Evolutionary conservation across 92 coral and sea anemone species (phyloP), one percentile per base, ranked within the genome.

Genomic region (Meandrina meandrites): DNA sequence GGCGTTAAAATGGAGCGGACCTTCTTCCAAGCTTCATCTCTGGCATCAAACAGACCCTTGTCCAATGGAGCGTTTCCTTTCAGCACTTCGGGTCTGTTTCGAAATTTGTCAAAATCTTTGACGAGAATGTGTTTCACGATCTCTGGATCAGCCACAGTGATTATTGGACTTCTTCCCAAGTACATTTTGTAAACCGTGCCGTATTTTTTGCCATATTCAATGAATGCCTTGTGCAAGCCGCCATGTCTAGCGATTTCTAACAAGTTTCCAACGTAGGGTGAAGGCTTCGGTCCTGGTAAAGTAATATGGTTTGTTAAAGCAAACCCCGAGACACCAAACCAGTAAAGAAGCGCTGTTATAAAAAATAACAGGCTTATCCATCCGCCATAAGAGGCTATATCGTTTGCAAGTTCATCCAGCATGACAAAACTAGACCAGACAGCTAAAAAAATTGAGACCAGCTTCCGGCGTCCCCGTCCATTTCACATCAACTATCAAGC

Each of bases 231-330:
- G 15, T 92, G 95, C 81, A 90, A 27, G 71, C 95, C 95, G 73
- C 95, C 93, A 60, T 90, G 75, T 82, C 81, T 69, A 11, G 58
- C 32, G 30, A 90, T 81, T 30, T 92, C 93, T 0, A 66, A 79
- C 28, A 92, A 70, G 82, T 92, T 92, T 9, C 95, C 95, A 8
- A 92, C 36, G 86, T 87, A 92, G 21, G 95, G 95, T 91, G 90
- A 90, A 0, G 95, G 93, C 69, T 88, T 88, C 4, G 93, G 91
- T 16, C 93, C 95, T 0, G 87, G 89, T 11, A 87, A 57, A 5
- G 85, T 56, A 2, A 90, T 80, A 36, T 88, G 68, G 11, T 84
- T 73, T 17, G 87, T 70, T 35, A 90, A 45, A 11, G 90, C 75
- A 71, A 82, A 90, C 15, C 78, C 71, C 76, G 87, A 87, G 28